Evolutionary conservation across 2,888 invertebrate genomes (phyloP), one percentile per base, ranked within the genome.

Genomic region (Drosophila bunnanda): DNA sequence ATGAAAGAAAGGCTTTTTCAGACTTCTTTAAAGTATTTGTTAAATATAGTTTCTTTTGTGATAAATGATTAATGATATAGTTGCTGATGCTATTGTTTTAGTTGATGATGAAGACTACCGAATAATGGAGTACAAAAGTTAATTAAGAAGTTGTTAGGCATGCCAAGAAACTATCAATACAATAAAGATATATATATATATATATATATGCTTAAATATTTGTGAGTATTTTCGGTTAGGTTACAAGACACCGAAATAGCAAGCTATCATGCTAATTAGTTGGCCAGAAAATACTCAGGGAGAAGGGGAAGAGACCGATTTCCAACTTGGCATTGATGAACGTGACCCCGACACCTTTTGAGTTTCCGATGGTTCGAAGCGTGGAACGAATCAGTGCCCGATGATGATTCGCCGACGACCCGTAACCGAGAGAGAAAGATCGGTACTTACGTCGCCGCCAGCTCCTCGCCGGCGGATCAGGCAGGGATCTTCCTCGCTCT

Each of bases 121-220:
- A 56, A 69, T 58, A 76, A 76, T 69, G 66, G 48, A 68, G 53
- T 64, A 75, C 53, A 64, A 79, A 71, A 64, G 79, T 84, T 82
- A 82, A 81, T 82, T 77, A 77, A 62, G 70, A 84, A 84, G 74
- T 83, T 54, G 75, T 82, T 83, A 74, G 75, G 56, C 82, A 82
- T 87, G 87, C 82, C 50, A 73, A 68, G 13, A 52, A 62, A 50
- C 52, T 62, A 68, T 61, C 57, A 79, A 64, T 50, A 55, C 36
- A 50, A 41, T 54, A 56, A 58, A 17, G 8, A 32, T 50, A 36
- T 38, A n/a, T n/a, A n/a, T n/a, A n/a, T n/a, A n/a, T n/a, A n/a
- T n/a, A n/a, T n/a, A n/a, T n/a, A 48, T 43, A 30, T 28, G 41
- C 6, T 20, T 50, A 30, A 15, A 50, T 52, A 48, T 62, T 41